These are phyloP conservation scores for Cinara cedri DNA, from an alignment of 2,888 invertebrate species.

Conservation along the genomic window DNA sequence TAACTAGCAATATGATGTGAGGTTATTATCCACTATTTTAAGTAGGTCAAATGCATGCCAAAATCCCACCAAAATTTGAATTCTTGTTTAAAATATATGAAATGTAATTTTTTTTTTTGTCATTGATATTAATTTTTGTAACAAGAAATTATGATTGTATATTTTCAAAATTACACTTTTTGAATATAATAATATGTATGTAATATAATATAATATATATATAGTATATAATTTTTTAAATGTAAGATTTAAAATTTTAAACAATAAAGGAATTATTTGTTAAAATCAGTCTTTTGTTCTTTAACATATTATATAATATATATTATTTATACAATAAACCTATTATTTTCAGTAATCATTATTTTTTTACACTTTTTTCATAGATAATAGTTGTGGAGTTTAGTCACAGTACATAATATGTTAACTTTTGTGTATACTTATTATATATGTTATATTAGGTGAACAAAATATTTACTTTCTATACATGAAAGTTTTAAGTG, in stretches of 20 bases:
- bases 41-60: background rate
- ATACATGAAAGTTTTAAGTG: background rate
- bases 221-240: background rate
- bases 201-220: too few species aligned
- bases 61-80: slow-evolving; percentile 3
- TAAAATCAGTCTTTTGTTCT: background rate
- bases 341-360: background rate
- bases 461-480: background rate
- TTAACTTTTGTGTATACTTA: background rate
- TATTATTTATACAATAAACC: slow-evolving; percentile 1
- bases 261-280: background rate
- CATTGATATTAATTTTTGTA: background rate
- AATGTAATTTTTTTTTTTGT: background rate
- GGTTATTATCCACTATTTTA: background rate
- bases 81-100: slow-evolving; percentile 4
- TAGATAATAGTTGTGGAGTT: background rate
- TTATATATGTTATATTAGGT: background rate
- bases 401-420: background rate
- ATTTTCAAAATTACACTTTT: background rate
- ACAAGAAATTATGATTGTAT: background rate
- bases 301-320: background rate
- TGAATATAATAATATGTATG: too few species aligned
- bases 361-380: background rate
- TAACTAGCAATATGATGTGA: background rate
- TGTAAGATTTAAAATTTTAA: slow-evolving; percentile 7